Evolutionary conservation across 1,140 invertebrate species (phyloP).

Genomic region (Penaeus indicus): DNA sequence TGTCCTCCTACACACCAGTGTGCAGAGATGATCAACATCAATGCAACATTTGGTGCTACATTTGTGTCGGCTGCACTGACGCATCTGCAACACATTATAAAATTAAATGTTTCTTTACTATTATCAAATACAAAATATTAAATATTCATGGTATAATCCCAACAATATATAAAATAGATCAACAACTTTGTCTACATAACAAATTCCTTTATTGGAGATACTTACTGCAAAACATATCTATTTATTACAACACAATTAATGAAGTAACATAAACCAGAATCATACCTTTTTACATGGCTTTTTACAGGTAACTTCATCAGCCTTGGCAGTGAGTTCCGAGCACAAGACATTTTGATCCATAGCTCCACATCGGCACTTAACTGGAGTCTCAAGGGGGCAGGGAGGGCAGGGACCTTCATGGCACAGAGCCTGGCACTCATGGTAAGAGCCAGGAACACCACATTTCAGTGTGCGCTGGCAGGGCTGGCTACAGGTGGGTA

Average conservation of each 20-base stretch:
- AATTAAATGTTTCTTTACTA: too few species aligned
- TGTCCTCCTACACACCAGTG: constrained; percentile 83
- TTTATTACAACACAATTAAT: neutral
- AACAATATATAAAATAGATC: too few species aligned
- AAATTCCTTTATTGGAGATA: too few species aligned
- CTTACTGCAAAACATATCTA: too few species aligned
- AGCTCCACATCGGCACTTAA: constrained; percentile 92
- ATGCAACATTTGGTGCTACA: constrained; percentile 77
- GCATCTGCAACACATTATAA: constrained; percentile 70
- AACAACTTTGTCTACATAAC: too few species aligned
- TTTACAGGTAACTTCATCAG: constrained; percentile 84
- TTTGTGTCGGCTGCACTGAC: constrained; percentile 69
- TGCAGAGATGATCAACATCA: constrained; percentile 87
- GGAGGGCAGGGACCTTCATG: constrained; percentile 86
- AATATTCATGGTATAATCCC: too few species aligned
- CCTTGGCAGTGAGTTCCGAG: constrained; percentile 77
- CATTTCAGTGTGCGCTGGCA: constrained; percentile 86
- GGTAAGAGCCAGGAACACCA: constrained; percentile 82
- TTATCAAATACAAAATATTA: too few species aligned
- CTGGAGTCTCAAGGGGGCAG: constrained; percentile 82
- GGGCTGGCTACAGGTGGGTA: constrained; percentile 85
- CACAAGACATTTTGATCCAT: constrained; percentile 87
- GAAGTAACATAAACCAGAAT: neutral
- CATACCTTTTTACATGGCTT: constrained; percentile 88
- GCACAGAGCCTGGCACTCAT: constrained; percentile 82